phyloP scores from a whole-genome alignment of 2,888 invertebrate species.

The Dasysyrphus tricinctus region DNA sequence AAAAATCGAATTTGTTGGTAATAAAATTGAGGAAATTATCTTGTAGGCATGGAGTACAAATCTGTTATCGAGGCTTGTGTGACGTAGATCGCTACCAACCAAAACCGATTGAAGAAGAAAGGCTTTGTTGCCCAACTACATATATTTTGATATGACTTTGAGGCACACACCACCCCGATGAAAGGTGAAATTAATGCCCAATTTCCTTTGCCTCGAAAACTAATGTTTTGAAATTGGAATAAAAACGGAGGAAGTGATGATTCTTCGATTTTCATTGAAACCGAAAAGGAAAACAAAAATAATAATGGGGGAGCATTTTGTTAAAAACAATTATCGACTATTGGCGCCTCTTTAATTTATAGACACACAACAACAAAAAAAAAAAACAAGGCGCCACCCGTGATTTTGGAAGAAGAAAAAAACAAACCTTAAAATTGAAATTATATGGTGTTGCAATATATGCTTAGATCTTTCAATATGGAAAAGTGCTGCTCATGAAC shows the following conservation, averaged over 20 bases:
- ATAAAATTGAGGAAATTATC: conserved; percentile 58
- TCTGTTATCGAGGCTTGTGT: conserved; percentile 47
- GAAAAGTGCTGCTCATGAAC: conserved; percentile 17
- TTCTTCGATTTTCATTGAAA: conserved; percentile 45
- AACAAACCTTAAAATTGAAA: not conserved
- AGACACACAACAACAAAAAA: not conserved
- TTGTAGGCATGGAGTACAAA: conserved; percentile 61
- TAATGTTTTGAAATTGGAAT: conserved; percentile 4
- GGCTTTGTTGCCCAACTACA: not conserved
- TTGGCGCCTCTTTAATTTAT: conserved; percentile 44
- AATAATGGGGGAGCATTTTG: conserved; percentile 39
- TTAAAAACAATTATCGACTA: conserved; percentile 44
- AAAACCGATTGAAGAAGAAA: conserved; percentile 1
- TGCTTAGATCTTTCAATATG: conserved; percentile 25
- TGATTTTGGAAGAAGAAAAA: not conserved
- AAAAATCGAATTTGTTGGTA: conserved; percentile 44
- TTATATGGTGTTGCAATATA: conserved; percentile 30
- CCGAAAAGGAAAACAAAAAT: conserved; percentile 6
- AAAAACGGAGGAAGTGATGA: conserved; percentile 24
- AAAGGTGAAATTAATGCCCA: conserved; percentile 43
- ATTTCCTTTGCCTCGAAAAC: conserved; percentile 9
- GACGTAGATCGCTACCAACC: conserved; percentile 25
- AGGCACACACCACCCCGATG: not conserved
- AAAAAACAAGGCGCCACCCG: conserved; percentile 32
- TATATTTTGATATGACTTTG: not conserved